Conservation (phyloP, 2,113 vertebrate genomes). For the Emydocephalus ijimae region DNA sequence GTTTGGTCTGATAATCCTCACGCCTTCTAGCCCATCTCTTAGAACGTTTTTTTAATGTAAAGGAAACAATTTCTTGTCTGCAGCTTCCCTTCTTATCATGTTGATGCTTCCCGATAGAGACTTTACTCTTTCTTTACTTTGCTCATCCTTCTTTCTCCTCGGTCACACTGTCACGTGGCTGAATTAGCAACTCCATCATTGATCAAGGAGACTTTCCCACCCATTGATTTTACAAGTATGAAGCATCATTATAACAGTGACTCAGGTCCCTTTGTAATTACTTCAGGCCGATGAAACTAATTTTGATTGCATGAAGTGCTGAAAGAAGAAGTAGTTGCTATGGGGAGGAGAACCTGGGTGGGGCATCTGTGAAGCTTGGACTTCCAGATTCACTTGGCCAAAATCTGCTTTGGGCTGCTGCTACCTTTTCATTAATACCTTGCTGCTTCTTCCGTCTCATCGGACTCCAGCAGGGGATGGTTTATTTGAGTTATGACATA, state of each 20-base stretch:
- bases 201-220: neutral
- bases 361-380: neutral
- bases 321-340: neutral
- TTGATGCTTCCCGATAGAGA: neutral
- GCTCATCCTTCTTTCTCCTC: neutral
- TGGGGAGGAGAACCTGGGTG: neutral
- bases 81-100: neutral
- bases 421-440: neutral
- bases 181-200: neutral
- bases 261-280: neutral
- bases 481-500: neutral
- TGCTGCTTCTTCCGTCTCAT: neutral
- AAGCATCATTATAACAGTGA: neutral
- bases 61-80: neutral
- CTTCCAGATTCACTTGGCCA: neutral
- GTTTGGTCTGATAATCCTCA: too few species aligned
- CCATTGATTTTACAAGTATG: neutral
- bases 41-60: neutral
- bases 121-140: neutral
- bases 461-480: neutral
- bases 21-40: too few species aligned
- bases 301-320: neutral
- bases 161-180: neutral
- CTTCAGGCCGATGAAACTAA: neutral
- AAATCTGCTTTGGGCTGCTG: neutral